Evolutionary conservation across 2,113 vertebrate species (phyloP).

Genomic region (Microtus pennsylvanicus): DNA sequence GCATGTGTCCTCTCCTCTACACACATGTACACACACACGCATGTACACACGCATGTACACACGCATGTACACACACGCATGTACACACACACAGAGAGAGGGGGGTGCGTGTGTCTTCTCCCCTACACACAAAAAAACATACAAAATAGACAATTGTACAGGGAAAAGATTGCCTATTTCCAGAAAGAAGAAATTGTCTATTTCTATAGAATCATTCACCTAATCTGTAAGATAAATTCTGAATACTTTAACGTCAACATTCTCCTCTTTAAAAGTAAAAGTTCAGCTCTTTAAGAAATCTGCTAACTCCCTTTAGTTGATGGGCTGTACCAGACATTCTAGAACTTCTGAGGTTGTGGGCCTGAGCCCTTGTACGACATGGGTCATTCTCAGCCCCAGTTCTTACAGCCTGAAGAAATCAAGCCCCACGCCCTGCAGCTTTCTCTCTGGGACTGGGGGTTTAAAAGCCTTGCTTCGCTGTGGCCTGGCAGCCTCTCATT

Average conservation of each 20-base stretch:
- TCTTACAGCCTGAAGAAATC: neutral
- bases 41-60: neutral
- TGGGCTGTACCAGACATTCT: neutral
- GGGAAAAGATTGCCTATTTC: neutral
- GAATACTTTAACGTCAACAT: constrained; percentile 29
- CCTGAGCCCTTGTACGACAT: neutral
- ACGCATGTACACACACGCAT: too few species aligned
- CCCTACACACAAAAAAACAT: neutral
- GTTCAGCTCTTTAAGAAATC: neutral
- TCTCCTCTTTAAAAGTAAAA: neutral
- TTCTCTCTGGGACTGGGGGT: neutral
- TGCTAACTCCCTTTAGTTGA: neutral
- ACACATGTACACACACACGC: neutral
- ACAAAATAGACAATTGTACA: neutral
- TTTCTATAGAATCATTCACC: neutral
- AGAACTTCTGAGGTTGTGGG: neutral
- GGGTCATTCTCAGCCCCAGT: neutral
- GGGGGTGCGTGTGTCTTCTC: too few species aligned
- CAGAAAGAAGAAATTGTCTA: neutral
- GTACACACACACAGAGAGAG: neutral
- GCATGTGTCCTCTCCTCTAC: too few species aligned
- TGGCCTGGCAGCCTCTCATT: neutral
- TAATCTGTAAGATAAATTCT: constrained; percentile 5
- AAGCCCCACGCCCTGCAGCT: neutral
- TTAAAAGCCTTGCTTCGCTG: neutral